Base-by-base conservation (phyloP, 2,888 invertebrate genomes). In the Gisinianus flammeolus region DNA sequence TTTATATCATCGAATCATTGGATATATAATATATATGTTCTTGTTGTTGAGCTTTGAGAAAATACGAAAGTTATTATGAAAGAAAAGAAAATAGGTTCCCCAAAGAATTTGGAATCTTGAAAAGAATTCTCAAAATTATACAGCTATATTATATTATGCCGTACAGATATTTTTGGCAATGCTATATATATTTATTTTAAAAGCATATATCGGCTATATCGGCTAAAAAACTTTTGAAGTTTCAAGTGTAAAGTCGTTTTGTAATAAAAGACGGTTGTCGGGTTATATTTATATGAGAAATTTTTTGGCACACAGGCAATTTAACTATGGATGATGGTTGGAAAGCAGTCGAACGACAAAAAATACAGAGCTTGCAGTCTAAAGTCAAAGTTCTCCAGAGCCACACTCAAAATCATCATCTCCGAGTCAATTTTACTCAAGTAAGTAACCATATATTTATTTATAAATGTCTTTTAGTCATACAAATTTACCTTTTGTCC, bases 381-480 rank as follows among this genome's bases (percentile, higher is more conserved):
- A 31, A 71, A 71, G 44, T 54, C 54, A 54, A 62, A 54, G 33
- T 72, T 72, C 72, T 72, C 72, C 72, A 72, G 72, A 72, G 2
- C 58, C 72, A 72, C 56, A 72, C 72, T 28, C 72, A 72, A 58
- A 72, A 72, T 72, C 62, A 44, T 44, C 44, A 44, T 12, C 44
- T 72, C 33, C 72, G 72, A 72, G 54, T 72, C 58, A 72, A 72
- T 56, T 72, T 72, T 58, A 72, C 72, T 56, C 72, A 72, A 72
- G 72, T 72, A 72, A 72, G 72, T 24, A n/a, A 58, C 22, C 16
- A 12, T 16, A 22, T 28, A 28, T 26, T 62, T 62, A 12, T 24
- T 12, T 22, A 26, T 12, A 12, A 28, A 28, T 26, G 12, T 62
- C 2, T 28, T 2, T 56, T 56, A 71, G 28, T 12, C 28, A 28